These are phyloP conservation scores for Chiroxiphia lanceolata DNA, from an alignment of 2,797 vertebrate genomes.

Conservation along the genomic window DNA sequence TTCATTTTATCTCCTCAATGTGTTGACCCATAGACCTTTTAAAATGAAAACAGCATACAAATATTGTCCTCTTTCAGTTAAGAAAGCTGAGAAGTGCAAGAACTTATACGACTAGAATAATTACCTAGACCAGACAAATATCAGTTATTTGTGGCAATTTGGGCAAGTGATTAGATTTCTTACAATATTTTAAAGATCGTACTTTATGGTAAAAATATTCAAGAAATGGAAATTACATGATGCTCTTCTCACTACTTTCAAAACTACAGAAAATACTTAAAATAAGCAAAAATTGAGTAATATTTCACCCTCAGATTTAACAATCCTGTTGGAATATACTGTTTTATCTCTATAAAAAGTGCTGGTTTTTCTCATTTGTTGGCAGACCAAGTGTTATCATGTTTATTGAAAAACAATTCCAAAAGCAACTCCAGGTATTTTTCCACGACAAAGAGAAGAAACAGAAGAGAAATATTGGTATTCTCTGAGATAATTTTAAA, in stretches of 20 bases:
- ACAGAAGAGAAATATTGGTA: not conserved
- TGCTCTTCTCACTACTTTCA: not conserved
- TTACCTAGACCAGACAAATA: not conserved
- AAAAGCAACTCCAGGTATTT: not conserved
- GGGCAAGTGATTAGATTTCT: not conserved
- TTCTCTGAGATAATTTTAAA: not conserved
- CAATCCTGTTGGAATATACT: not conserved
- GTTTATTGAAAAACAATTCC: not conserved
- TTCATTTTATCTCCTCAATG: not conserved
- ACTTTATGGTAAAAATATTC: not conserved
- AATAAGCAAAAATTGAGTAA: not conserved
- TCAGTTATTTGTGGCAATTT: not conserved
- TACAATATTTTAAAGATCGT: not conserved
- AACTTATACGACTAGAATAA: conserved; percentile 1
- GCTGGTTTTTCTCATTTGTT: not conserved
- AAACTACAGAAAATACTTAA: not conserved
- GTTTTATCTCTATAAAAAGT: not conserved
- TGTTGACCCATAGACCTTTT: conserved; percentile 3
- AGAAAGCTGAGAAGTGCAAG: conserved; percentile 51
- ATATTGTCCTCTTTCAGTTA: conserved; percentile 1
- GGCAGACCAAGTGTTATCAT: not conserved
- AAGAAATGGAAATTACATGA: not conserved
- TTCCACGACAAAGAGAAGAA: not conserved
- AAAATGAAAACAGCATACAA: conserved; percentile 10
- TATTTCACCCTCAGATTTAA: not conserved